Base-by-base conservation (phyloP, 2,113 vertebrate species). In the Nycticryphes semicollaris region DNA sequence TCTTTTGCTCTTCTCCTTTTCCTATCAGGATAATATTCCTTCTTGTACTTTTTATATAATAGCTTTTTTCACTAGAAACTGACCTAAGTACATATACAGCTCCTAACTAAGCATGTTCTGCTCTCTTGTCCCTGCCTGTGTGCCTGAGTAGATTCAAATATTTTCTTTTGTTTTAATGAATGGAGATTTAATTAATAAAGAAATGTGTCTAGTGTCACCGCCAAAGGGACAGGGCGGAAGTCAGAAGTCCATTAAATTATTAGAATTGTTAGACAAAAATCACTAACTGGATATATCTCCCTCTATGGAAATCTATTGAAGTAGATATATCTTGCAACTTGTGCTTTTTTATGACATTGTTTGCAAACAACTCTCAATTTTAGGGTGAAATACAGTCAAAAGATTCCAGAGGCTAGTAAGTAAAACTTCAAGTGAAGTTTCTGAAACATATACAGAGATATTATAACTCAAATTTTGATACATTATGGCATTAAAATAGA, bases 51-150 rank as follows among this genome's bases (percentile, higher is more conserved):
- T 83, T 41, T 56, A 70, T 25, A 12, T 7, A 54, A 16, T 4
- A 80, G 45, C 11, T 39, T 67, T 66, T 68, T 53, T 33, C 4
- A n/a, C 35, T 69, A 30, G 9, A 45, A 76, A 64, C 14, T 76
- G 7, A 27, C 3, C 11, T 59, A 59, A 73, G 9, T 28, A 59
- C 0, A 0, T 21, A 22, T 14, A n/a, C 37, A 17, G 9, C 69
- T 16, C 8, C 30, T 70, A 47, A 47, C 8, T 39, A 74, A 74
- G 3, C 23, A 66, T 6, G 1, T 66, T 60, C 17, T 74, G 28
- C 27, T 69, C 5, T 87, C 45, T 84, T 60, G 28, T 33, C 18
- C 25, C n/a, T 74, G 6, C 31, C 47, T 62, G 18, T 9, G 28
- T 60, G 25, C 17, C 33, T 57, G 12, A 12, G 76, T 41, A 51